Percentiles rank a stretch among this genome's conserved stretches.
phyloP scores from a whole-genome alignment of 2,797 vertebrate genomes.

The Siniperca obscura region DNA sequence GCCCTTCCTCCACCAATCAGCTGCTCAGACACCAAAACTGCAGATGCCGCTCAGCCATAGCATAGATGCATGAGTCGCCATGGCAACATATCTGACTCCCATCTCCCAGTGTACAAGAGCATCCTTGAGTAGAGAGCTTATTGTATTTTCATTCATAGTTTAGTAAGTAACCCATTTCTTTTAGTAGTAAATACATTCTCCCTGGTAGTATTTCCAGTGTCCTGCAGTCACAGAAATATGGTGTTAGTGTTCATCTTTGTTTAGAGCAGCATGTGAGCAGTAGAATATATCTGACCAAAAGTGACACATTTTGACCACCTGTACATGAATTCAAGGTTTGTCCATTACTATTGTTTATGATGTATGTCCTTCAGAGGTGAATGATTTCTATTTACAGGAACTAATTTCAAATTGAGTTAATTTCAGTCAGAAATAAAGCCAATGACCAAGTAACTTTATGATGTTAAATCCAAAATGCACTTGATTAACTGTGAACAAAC shows the following conservation, averaged over 20 bases:
- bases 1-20: conserved; percentile 71
- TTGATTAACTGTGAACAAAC: conserved; percentile 53
- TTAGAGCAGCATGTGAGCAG: not conserved
- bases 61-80: conserved; percentile 68
- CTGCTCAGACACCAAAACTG: conserved; percentile 63
- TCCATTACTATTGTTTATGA: conserved; percentile 15
- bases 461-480: conserved; percentile 27
- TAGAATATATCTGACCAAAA: conserved; percentile 4
- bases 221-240: conserved; percentile 17
- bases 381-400: conserved; percentile 25
- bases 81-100: conserved; percentile 74
- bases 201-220: not conserved
- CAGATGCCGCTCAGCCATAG: conserved; percentile 60
- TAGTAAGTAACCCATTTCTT: conserved; percentile 29
- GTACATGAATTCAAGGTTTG: conserved; percentile 3
- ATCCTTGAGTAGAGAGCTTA: conserved; percentile 63
- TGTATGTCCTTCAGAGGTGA: conserved; percentile 26
- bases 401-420: conserved; percentile 20
- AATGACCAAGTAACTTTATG: conserved; percentile 21
- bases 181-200: not conserved
- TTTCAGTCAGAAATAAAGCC: conserved; percentile 32
- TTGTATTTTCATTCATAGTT: conserved; percentile 65
- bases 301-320: not conserved
- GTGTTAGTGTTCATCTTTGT: conserved; percentile 21
- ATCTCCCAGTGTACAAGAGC: conserved; percentile 50